Evolutionary conservation across 1,140 invertebrate species (phyloP), one percentile per base, ranked within the genome.

Genomic region (Danaus melanippus): DNA sequence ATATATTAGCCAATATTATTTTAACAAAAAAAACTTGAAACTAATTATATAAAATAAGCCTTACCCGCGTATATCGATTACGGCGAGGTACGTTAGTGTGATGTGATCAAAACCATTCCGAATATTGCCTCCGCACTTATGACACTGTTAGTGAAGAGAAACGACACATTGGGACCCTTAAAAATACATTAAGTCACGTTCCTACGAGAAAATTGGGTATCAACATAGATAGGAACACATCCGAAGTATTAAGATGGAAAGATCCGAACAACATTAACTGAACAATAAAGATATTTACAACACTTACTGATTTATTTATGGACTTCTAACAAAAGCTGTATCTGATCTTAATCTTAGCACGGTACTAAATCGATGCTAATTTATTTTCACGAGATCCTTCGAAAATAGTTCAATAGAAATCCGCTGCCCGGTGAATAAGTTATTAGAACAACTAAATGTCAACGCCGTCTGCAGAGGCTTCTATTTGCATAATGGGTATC

Each of bases 401-500:
- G 46, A 55, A 56, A 53, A 52, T 41, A 53, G 43, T 46, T 50
- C 46, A 62, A 57, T 53, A 53, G 43, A 49, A 53, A 42, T 17
- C 44, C 43, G 47, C 50, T 43, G 41, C 12, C 67, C 70, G 58
- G 60, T 64, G 77, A 76, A 32, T 32, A 32, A 32, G 21, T 32
- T 32, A 32, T 78, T 79, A 79, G 74, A 70, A 66, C 66, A 53
- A 61, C 72, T 81, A 80, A 79, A 80, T 80, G 66, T 62, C 69
- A 66, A 69, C 63, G 50, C 50, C 52, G 69, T 69, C 64, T 52
- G 41, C 60, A 49, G 63, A 74, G 66, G 69, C 74, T 79, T 55
- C 67, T 61, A 82, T 82, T 81, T 80, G 70, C 73, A 80, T 84
- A 83, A 83, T 82, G 73, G 74, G 75, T 67, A 61, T 62, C 66